These are phyloP conservation scores for Patella ulyssiponensis DNA, from an alignment of 2,888 invertebrate genomes.

Conservation along the genomic window DNA sequence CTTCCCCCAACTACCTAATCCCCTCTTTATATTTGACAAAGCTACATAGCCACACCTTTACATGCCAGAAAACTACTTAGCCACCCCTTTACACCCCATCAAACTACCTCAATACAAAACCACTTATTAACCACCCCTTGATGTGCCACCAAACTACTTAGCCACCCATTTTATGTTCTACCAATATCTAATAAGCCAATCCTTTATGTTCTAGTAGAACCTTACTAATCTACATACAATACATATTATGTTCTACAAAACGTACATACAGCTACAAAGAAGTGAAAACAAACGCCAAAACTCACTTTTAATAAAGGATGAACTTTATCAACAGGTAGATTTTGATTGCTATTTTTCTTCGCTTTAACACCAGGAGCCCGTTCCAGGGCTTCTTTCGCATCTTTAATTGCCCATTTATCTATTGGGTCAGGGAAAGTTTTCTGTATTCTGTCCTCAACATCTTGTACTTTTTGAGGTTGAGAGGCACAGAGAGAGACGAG, in stretches of 20 bases:
- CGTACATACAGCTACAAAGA: too few species aligned
- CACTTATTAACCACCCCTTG: too few species aligned
- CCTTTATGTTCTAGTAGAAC: too few species aligned
- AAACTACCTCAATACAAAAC: too few species aligned
- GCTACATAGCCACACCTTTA: too few species aligned
- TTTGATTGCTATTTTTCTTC: slow-evolving; percentile 80
- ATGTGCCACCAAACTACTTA: too few species aligned
- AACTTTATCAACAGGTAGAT: slow-evolving; percentile 89
- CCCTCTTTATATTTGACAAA: too few species aligned
- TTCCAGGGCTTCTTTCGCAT: slow-evolving; percentile 88
- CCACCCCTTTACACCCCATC: too few species aligned
- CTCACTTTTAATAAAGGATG: slow-evolving; percentile 83
- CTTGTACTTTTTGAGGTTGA: slow-evolving; percentile 73
- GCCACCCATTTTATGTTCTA: background rate
- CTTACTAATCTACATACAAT: too few species aligned
- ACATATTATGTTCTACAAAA: too few species aligned
- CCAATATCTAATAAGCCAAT: background rate
- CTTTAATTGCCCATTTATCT: slow-evolving; percentile 92
- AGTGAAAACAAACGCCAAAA: background rate
- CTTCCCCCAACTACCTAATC: too few species aligned
- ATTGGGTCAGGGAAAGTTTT: slow-evolving; percentile 95
- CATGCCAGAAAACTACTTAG: too few species aligned
- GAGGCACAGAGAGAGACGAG: slow-evolving; percentile 87
- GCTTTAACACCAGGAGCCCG: slow-evolving; percentile 74
- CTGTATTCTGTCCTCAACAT: slow-evolving; percentile 93